A percentile compares a stretch with the other conserved stretches of the same genome.
Evolutionary conservation across 2,113 vertebrate genomes (phyloP).

Genomic region (Chaetops frenatus): DNA sequence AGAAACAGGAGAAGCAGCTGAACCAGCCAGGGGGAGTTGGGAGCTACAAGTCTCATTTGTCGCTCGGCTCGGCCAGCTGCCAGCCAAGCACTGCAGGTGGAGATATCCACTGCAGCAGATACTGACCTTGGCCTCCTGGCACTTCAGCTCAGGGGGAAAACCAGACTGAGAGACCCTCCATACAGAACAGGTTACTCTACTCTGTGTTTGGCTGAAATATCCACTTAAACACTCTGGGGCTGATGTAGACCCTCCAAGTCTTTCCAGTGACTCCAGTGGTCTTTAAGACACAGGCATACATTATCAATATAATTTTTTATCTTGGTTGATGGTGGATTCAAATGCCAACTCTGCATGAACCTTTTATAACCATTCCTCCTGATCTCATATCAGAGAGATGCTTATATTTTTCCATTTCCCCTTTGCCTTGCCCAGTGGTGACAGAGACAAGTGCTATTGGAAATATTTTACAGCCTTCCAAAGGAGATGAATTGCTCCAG

Average conservation of each 20-base stretch:
- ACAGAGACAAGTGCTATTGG: not conserved
- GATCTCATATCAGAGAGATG: not conserved
- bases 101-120: not conserved
- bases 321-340: not conserved
- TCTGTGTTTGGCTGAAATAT: not conserved
- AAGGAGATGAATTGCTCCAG: not conserved
- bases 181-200: not conserved
- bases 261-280: not conserved
- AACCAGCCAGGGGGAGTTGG: not conserved
- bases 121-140: not conserved
- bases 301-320: not conserved
- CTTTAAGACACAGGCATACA: not conserved
- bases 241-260: not conserved
- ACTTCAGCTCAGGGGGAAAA: not conserved
- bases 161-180: not conserved
- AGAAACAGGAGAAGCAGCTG: constrained; percentile 24
- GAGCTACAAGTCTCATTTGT: not conserved
- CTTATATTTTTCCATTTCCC: not conserved
- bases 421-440: not conserved
- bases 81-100: not conserved
- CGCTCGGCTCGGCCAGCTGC: fast-evolving
- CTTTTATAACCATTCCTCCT: not conserved
- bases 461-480: constrained; percentile 1
- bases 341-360: not conserved
- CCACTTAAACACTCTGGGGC: not conserved